Percentiles rank a stretch among this genome's conserved stretches.
These are phyloP conservation scores for Myanophis thanlyinensis DNA, from an alignment of 2,113 vertebrate genomes.

Conservation along the genomic window DNA sequence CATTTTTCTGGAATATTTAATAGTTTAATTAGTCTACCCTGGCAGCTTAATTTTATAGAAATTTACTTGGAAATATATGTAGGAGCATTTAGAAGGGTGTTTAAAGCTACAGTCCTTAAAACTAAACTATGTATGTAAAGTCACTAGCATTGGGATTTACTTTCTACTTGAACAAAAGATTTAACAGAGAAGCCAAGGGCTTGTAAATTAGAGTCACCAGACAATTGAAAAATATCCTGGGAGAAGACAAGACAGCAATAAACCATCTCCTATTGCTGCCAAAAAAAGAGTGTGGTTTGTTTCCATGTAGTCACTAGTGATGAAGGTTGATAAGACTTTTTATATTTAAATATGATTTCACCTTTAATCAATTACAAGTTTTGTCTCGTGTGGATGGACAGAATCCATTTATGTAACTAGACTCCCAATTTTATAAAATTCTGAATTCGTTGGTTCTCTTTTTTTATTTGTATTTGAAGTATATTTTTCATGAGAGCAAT, in stretches of 20 bases:
- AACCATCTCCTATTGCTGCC: not conserved
- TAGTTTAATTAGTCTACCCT: not conserved
- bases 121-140: not conserved
- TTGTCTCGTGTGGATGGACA: not conserved
- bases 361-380: not conserved
- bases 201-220: not conserved
- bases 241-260: not conserved
- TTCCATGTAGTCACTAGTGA: not conserved
- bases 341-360: not conserved
- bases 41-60: not conserved
- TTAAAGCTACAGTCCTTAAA: not conserved
- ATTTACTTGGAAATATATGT: not conserved
- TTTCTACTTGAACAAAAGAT: not conserved
- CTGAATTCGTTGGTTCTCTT: not conserved
- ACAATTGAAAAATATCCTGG: not conserved
- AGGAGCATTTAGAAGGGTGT: not conserved
- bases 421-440: not conserved
- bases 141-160: not conserved
- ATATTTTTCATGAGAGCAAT: not conserved
- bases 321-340: too few relatives aligned
- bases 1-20: not conserved
- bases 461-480: not conserved
- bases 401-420: not conserved
- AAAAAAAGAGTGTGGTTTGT: not conserved
- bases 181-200: not conserved